phyloP scores from a whole-genome alignment of 2,113 vertebrate species.

The Cottus gobio region DNA sequence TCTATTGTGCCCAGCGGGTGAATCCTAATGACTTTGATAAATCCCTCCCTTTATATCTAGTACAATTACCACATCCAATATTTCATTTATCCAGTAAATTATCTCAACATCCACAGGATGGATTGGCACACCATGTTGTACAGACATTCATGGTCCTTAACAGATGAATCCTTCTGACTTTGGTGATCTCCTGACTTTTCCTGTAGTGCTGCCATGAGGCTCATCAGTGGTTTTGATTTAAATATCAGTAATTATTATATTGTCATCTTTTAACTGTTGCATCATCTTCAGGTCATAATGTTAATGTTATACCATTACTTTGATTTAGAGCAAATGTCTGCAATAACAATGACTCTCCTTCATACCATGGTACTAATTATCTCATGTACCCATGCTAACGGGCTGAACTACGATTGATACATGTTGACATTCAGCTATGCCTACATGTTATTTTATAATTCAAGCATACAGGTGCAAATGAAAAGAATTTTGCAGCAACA shows the following conservation, averaged over 20 bases:
- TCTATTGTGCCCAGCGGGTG: not conserved
- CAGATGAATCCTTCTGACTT: not conserved
- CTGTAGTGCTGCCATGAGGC: not conserved
- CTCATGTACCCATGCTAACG: not conserved
- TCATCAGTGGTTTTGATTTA: not conserved
- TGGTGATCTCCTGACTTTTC: not conserved
- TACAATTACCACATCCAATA: not conserved
- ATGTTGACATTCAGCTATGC: not conserved
- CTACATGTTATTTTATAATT: not conserved
- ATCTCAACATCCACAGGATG: no score
- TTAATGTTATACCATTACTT: not conserved
- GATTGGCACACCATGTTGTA: not conserved
- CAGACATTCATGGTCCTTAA: not conserved
- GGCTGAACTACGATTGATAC: not conserved
- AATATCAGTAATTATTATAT: not conserved
- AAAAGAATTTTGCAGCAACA: not conserved
- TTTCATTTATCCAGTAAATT: no score
- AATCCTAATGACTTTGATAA: not conserved
- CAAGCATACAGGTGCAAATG: not conserved
- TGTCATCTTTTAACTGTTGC: not conserved
- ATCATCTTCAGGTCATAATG: not conserved
- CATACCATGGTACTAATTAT: not conserved
- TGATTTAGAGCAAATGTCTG: not conserved
- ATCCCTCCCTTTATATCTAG: not conserved
- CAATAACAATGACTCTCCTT: not conserved